Base-by-base conservation (phyloP, 1,140 invertebrate genomes). In the Galendromus occidentalis region DNA sequence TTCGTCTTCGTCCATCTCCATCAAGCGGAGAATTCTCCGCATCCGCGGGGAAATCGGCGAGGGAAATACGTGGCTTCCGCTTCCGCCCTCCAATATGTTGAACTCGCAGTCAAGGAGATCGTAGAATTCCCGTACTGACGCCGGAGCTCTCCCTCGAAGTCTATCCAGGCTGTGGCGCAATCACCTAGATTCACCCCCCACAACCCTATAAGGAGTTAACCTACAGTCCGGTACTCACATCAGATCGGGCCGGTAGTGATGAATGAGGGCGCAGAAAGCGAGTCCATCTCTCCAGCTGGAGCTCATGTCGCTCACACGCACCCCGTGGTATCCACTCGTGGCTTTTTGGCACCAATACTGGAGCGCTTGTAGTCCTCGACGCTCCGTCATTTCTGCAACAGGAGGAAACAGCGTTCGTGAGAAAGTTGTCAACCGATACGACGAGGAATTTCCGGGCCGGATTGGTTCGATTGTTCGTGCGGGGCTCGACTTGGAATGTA, bases 241-340 rank as follows among this genome's bases (percentile, higher is more conserved):
- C 68, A 95, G 81, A 76, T 95, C 91, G 41, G 91, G 91, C 72
- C 90, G 82, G 78, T 91, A 95, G 74, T 90, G 85, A 78, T 95
- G 91, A 72, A 97, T 91, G 75, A 97, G 83, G 63, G 91, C 92
- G 80, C 91, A 97, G 77, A 95, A 96, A 30, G 88, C 89, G 47
- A 96, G 82, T 63, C 92, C 92, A 79, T 92, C 85, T 70, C 88
- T 81, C 88, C 88, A 93, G 1, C 86, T 89, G 66, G 88, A 90
- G 65, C 87, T 91, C 87, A 93, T 91, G 76, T 92, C 91, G 69
- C 84, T 83, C 67, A 93, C 83, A 71, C 84, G 84, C 42, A 95
- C 89, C 70, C 87, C 85, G 2, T 83, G 80, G 76, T 95, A 95
- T 69, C 91, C 89, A 63, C 86, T 85, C 5, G 87, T 86, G 73